phyloP scores from a whole-genome alignment of 1,140 invertebrate genomes.

The Sinonovacula constricta region DNA sequence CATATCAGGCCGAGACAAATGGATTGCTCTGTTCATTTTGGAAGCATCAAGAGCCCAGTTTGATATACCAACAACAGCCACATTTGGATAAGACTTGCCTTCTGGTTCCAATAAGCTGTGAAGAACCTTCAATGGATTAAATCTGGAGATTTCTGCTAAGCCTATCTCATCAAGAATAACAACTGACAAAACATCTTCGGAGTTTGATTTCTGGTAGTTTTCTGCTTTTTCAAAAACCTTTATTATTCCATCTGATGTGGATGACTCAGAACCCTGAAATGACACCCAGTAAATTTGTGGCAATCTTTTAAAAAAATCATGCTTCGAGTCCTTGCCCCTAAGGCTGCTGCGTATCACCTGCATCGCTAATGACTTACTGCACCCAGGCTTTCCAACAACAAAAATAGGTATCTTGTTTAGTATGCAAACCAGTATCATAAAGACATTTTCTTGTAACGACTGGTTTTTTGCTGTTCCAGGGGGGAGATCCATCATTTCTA shows the following conservation, averaged over 20 bases:
- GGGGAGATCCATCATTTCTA: slow-evolving; percentile 48
- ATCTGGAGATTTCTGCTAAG: slow-evolving; percentile 60
- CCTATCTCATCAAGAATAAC: slow-evolving; percentile 68
- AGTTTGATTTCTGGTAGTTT: slow-evolving; percentile 52
- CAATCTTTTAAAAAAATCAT: slow-evolving; percentile 60
- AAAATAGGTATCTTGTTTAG: slow-evolving; percentile 68
- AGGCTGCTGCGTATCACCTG: slow-evolving; percentile 66
- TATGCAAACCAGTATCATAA: slow-evolving; percentile 71
- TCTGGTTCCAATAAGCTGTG: slow-evolving; percentile 55
- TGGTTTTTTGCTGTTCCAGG: slow-evolving; percentile 56
- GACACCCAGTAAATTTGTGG: slow-evolving; percentile 64
- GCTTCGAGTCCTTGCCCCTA: slow-evolving; percentile 60
- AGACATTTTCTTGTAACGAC: slow-evolving; percentile 70
- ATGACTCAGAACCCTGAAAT: slow-evolving; percentile 63
- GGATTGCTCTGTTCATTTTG: slow-evolving; percentile 63
- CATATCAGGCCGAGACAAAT: slow-evolving; percentile 60
- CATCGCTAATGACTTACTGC: slow-evolving; percentile 70
- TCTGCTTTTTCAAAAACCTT: slow-evolving; percentile 60
- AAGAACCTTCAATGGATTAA: slow-evolving; percentile 58
- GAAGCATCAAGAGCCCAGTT: slow-evolving; percentile 69
- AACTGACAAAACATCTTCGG: slow-evolving; percentile 59
- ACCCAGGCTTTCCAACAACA: slow-evolving; percentile 74
- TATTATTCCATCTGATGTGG: slow-evolving; percentile 62
- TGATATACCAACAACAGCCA: slow-evolving; percentile 67
- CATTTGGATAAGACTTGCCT: slow-evolving; percentile 34